phyloP scores from a whole-genome alignment of 1,140 invertebrate species.

The Drosophila paulistorum region DNA sequence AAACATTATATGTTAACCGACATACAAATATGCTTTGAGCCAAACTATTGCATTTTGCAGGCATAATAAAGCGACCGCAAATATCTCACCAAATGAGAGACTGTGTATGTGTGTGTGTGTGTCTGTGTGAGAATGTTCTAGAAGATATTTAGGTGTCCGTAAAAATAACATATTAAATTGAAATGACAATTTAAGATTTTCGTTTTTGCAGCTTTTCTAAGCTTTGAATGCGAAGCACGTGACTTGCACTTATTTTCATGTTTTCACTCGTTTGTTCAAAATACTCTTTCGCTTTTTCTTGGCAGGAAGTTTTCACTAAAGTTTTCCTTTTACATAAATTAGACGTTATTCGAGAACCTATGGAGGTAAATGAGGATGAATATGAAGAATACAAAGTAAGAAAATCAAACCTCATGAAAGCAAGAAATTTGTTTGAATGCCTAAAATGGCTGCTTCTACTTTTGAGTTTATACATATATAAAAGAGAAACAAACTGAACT shows the following conservation, averaged over 20 bases:
- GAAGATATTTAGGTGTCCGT: slow-evolving; percentile 15
- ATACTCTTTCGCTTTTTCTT: not conserved
- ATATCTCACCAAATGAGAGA: slow-evolving; percentile 36
- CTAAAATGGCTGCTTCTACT: not conserved
- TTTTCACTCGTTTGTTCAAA: not conserved
- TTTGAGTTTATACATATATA: not conserved
- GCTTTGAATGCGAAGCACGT: slow-evolving; percentile 48
- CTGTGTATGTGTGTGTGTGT: slow-evolving; percentile 18
- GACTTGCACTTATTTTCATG: slow-evolving; percentile 37
- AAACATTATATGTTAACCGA: slow-evolving; percentile 68
- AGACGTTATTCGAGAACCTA: not conserved
- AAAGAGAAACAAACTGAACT: too few relatives aligned
- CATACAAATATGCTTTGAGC: slow-evolving; percentile 64
- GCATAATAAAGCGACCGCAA: slow-evolving; percentile 63
- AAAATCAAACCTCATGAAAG: not conserved
- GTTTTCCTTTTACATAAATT: slow-evolving; percentile 8
- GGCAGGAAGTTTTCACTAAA: not conserved
- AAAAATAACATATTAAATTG: slow-evolving; percentile 52
- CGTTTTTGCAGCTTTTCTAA: slow-evolving; percentile 33
- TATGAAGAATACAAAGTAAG: not conserved
- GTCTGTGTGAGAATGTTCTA: not conserved
- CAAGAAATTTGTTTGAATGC: not conserved
- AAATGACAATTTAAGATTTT: slow-evolving; percentile 69
- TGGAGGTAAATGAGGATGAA: not conserved
- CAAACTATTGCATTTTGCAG: slow-evolving; percentile 36